Evolutionary conservation across 2,113 vertebrate genomes (phyloP).

Genomic region (Eira barbara): DNA sequence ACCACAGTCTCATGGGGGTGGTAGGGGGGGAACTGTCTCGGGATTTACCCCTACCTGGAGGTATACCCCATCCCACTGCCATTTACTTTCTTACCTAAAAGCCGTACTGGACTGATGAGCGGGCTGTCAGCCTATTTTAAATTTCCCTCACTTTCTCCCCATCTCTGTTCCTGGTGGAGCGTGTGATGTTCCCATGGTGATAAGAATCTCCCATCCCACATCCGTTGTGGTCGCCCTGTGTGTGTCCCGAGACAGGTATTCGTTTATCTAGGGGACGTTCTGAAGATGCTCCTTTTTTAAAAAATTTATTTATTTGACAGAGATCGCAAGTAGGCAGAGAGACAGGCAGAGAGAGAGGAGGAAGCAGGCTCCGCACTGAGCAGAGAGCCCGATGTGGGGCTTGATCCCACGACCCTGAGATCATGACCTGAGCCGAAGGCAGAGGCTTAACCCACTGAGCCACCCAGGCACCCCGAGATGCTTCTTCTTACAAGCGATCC

Average conservation of each 20-base stretch:
- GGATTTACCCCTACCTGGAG: not conserved
- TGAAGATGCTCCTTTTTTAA: not conserved
- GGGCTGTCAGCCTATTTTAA: not conserved
- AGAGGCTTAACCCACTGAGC: too few species aligned
- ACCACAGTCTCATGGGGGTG: fast-evolving
- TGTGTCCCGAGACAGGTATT: not conserved
- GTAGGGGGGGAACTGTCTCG: not conserved
- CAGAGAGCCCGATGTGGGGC: too few species aligned
- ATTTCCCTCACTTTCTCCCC: not conserved
- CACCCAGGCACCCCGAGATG: too few species aligned
- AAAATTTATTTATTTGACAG: too few species aligned
- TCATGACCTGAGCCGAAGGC: too few species aligned
- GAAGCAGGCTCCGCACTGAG: too few species aligned
- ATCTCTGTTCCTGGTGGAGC: not conserved
- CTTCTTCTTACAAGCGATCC: not conserved
- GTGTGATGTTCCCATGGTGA: too few species aligned
- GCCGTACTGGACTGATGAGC: not conserved
- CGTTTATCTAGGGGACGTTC: not conserved
- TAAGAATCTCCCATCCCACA: not conserved
- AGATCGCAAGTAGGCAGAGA: too few species aligned
- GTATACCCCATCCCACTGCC: fast-evolving
- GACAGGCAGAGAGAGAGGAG: too few species aligned
- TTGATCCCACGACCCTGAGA: too few species aligned
- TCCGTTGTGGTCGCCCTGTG: fast-evolving
- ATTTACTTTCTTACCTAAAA: not conserved